Percentiles rank a stretch among this genome's conserved stretches.
These are phyloP conservation scores for Podiceps cristatus DNA, from an alignment of 2,113 vertebrate genomes.

Conservation along the genomic window DNA sequence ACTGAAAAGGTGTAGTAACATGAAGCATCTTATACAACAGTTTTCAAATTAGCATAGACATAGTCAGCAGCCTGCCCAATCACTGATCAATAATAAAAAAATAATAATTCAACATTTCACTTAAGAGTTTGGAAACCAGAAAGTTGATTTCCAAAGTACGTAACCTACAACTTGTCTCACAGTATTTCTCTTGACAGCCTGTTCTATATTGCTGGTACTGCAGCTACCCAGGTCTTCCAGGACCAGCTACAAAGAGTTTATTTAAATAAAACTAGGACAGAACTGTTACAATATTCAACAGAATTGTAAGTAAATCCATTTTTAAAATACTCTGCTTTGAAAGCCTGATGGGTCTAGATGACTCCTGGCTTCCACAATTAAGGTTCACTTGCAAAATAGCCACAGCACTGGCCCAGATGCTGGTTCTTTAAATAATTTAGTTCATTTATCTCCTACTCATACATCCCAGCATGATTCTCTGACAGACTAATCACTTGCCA, in stretches of 20 bases:
- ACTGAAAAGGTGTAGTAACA: background rate
- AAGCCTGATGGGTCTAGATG: background rate
- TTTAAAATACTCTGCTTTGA: background rate
- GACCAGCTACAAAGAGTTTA: background rate
- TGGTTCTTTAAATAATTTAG: background rate
- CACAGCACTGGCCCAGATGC: background rate
- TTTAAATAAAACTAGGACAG: background rate
- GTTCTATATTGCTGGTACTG: background rate
- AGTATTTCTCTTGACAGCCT: background rate
- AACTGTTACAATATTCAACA: background rate
- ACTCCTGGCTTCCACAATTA: background rate
- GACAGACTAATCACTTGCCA: constrained; percentile 1
- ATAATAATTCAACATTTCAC: background rate
- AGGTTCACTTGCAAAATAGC: background rate
- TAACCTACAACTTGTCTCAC: background rate
- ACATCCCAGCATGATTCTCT: background rate
- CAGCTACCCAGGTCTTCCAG: background rate
- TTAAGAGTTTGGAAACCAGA: background rate
- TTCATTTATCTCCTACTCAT: background rate
- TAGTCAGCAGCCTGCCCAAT: background rate
- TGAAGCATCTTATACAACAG: background rate
- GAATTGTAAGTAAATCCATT: background rate
- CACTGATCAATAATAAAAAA: background rate
- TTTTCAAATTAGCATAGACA: background rate
- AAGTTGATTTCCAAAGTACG: background rate